Base-by-base conservation (phyloP, 2,888 invertebrate genomes). In the Trissoscelio sp. region DNA sequence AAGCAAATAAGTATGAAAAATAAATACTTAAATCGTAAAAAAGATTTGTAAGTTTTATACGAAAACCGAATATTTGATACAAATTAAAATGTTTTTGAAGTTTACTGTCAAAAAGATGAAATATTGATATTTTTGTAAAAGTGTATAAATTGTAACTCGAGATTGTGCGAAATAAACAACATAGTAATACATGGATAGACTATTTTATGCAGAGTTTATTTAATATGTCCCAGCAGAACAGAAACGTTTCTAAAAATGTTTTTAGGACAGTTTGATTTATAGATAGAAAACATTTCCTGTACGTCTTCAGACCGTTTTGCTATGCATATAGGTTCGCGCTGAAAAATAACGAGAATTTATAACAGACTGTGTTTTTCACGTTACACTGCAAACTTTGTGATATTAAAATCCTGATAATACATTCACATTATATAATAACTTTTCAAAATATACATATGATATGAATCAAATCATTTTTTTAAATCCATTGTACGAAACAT, bases 171-270 rank as follows among this genome's bases (percentile, higher is more conserved):
- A 62, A 46, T 62, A 46, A 62, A 46, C 28, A 28, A 62, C 44
- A 14, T 7, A 31, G 62, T 20, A 62, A 62, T 62, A 48, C 46
- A 62, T 46, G 46, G 46, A 62, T 31, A 62, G 62, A 62, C 62
- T 62, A 48, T 62, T 62, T 62, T 60, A 62, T 62, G 62, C 62
- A 48, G 62, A 62, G 46, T 62, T 62, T 62, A 62, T 62, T 46
- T 62, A 62, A 62, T 48, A 62, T 62, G 62, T 62, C 62, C 62
- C 46, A 62, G 20, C 62, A 62, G 62, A 62, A 48, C 48, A 48
- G 62, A 48, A 62, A 31, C 46, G 34, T 62, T 48, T 48, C 62
- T 62, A 62, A 66, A 66, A 51, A 58, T 62, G 22, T 62, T 66
- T 66, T 51, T 16, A 51, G 37, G 51, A 51, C 64, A 66, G 18